Conservation (phyloP, 2,888 invertebrate genomes). For the Limnephilus rhombicus region DNA sequence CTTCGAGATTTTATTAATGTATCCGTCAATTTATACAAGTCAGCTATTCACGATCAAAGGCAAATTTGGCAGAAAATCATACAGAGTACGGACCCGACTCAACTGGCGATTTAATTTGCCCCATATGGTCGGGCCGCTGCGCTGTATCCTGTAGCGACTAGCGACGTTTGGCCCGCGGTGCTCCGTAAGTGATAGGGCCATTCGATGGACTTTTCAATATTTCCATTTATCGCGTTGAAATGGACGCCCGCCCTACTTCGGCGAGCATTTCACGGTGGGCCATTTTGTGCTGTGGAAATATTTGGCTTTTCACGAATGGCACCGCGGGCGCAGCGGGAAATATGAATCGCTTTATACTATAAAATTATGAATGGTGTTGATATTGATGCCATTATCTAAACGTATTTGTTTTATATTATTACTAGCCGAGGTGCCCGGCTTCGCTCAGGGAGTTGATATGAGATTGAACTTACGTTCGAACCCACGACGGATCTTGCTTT, state of each 20-base stretch:
- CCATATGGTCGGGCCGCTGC: background rate
- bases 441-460: too few relatives aligned
- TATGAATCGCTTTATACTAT: background rate
- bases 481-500: too few relatives aligned
- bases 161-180: background rate
- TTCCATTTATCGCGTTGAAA: conserved; percentile 4
- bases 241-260: conserved; percentile 18
- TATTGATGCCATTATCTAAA: background rate
- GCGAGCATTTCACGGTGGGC: background rate
- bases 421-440: too few relatives aligned
- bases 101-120: conserved; percentile 23
- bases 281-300: background rate
- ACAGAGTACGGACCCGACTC: background rate
- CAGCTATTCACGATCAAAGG: conserved; percentile 24
- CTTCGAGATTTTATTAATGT: background rate
- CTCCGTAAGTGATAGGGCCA: conserved; percentile 12
- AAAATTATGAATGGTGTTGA: background rate
- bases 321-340: background rate
- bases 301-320: background rate
- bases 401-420: background rate
- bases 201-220: conserved; percentile 43
- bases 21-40: background rate
- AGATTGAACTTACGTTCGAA: too few relatives aligned
- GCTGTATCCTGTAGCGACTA: too few relatives aligned
- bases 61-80: background rate